Base-by-base conservation (phyloP, 2,113 vertebrate species). In the Halcyon malimbica region DNA sequence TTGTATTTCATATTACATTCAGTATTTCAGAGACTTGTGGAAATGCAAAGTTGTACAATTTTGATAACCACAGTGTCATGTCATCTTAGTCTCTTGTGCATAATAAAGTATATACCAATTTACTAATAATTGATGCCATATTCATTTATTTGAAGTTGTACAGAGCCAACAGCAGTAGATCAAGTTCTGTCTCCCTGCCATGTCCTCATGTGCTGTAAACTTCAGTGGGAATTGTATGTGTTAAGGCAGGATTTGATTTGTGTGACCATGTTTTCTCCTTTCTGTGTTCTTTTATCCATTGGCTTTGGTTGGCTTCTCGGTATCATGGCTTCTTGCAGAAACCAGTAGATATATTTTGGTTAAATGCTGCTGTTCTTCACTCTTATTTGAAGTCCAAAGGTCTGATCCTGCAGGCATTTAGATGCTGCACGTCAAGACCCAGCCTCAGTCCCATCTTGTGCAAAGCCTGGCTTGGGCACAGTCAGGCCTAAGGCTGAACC, bases 91-190 rank as follows among this genome's bases (percentile, higher is more conserved):
- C 97, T 98, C 97, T 96, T 98, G 97, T 98, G 98, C 97, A 90
- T 98, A 98, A 98, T 98, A 98, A 98, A 98, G 91, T 96, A 96
- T 98, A 97, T 98, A 97, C 97, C 97, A 73, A 31, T 96, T 97
- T 97, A 98, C 97, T 97, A 97, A 95, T 78, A 94, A 89, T 2
- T 73, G 53, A 26, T 54, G 17, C 35, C 0, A 9, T 87, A 26
- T 74, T 94, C 16, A 56, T 94, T 96, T 93, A 44, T 89, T 89
- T 79, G 33, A 71, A 83, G 26, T 91, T 71, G 21, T 89, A 60
- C 62, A 70, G 33, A 94, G 8, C 54, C 69, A 74, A 56, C 11
- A 29, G 35, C 29, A 67, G 50, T n/a, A 75, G 65, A n/a, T 79
- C 1, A 6, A 56, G 29, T 68, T 91, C 39, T 62, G 16, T 67